phyloP scores from a whole-genome alignment of 2,113 vertebrate genomes.

The Laticauda colubrina region DNA sequence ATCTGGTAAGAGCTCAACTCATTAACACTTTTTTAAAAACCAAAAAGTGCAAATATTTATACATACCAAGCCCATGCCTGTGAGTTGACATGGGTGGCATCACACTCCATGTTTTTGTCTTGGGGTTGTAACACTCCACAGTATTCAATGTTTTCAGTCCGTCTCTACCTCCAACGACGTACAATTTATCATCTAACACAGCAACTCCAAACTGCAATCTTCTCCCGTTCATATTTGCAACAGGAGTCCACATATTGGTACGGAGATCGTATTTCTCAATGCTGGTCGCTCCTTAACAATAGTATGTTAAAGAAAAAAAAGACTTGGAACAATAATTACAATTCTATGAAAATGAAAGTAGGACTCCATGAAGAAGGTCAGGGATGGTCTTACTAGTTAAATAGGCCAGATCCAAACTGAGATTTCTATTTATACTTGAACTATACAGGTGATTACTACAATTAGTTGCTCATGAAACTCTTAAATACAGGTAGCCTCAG shows the following conservation, averaged over 20 bases:
- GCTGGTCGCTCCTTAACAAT: constrained; percentile 86
- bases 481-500: too few species aligned
- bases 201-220: constrained; percentile 94
- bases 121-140: constrained; percentile 96
- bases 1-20: neutral
- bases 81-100: constrained; percentile 99
- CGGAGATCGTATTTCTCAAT: constrained; percentile 98
- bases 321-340: neutral
- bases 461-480: too few species aligned
- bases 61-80: constrained; percentile 91
- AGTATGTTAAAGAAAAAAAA: constrained; percentile 13
- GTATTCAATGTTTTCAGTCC: constrained; percentile 97
- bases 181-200: constrained; percentile 89
- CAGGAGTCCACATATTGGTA: constrained; percentile 90
- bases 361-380: neutral
- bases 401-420: neutral
- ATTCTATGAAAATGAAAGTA: neutral
- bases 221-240: constrained; percentile 95
- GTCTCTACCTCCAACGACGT: constrained; percentile 94
- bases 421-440: neutral
- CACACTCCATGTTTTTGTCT: constrained; percentile 93
- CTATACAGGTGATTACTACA: neutral
- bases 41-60: neutral
- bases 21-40: neutral
- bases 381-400: neutral